phyloP scores from a whole-genome alignment of 2,113 vertebrate species.

The Alexandromys fortis region DNA sequence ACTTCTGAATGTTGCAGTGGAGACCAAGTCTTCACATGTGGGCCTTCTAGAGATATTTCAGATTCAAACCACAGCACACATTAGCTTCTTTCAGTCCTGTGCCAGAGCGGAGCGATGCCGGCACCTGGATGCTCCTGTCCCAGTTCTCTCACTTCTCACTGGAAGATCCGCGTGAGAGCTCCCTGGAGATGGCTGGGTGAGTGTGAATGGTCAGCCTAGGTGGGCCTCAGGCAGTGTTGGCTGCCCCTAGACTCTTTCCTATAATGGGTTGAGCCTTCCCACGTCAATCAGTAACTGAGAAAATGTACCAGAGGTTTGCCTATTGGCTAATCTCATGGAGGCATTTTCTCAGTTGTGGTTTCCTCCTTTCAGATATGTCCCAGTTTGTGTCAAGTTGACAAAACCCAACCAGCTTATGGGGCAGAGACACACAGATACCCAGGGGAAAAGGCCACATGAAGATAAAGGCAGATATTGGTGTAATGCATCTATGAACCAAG shows the following conservation, averaged over 20 bases:
- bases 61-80: not conserved
- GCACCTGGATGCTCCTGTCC: not conserved
- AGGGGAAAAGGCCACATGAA: fast-evolving
- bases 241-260: not conserved
- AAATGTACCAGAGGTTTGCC: not conserved
- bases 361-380: not conserved
- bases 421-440: not conserved
- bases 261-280: not conserved
- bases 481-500: fast-evolving
- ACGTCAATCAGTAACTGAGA: not conserved
- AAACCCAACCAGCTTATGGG: not conserved
- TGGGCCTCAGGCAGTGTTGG: not conserved
- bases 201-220: not conserved
- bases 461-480: not conserved
- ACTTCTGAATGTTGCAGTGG: not conserved
- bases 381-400: not conserved
- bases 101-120: not conserved
- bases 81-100: not conserved
- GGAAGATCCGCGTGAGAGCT: not conserved
- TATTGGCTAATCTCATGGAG: not conserved
- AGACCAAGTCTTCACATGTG: not conserved
- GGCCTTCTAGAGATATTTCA: not conserved
- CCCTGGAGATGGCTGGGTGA: not conserved
- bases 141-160: not conserved
- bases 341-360: not conserved